phyloP scores from a whole-genome alignment of 2,888 invertebrate genomes.

The Adela reaumurella region DNA sequence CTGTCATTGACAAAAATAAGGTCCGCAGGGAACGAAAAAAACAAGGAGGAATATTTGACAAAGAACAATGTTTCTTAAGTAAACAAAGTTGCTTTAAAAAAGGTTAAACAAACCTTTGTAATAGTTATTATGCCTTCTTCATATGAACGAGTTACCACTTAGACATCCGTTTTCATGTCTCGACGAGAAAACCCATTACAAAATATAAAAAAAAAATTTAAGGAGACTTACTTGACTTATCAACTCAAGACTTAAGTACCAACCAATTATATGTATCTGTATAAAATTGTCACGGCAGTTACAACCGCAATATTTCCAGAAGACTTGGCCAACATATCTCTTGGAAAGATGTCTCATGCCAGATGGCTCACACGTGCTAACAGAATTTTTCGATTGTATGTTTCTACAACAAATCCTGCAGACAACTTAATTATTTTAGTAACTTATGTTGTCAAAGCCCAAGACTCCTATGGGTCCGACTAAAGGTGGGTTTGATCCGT shows the following conservation, averaged over 20 bases:
- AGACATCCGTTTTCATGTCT: constrained; percentile 12
- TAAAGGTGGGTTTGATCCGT: too few species aligned
- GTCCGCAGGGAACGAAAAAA: too few species aligned
- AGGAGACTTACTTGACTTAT: constrained; percentile 1
- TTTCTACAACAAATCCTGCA: constrained; percentile 9
- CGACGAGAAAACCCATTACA: constrained; percentile 9
- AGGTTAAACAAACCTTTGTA: too few species aligned
- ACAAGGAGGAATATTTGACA: too few species aligned
- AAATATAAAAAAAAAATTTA: constrained; percentile 7
- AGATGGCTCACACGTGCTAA: constrained; percentile 14
- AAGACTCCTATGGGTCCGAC: too few species aligned
- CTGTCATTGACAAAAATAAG: too few species aligned
- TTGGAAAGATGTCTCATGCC: constrained; percentile 13
- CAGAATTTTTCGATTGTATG: constrained; percentile 12
- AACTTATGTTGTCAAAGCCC: too few species aligned
- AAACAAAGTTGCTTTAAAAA: too few species aligned
- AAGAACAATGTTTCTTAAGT: too few species aligned
- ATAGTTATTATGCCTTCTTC: too few species aligned
- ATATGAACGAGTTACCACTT: too few species aligned
- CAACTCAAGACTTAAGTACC: constrained; percentile 9
- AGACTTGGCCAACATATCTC: constrained; percentile 9
- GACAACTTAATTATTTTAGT: constrained; percentile 10
- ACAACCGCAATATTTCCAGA: constrained; percentile 7
- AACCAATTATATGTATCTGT: constrained; percentile 12
- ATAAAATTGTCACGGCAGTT: constrained; percentile 9